These are phyloP conservation scores for Tachysurus fulvidraco DNA, from an alignment of 2,113 vertebrate genomes.

Conservation along the genomic window DNA sequence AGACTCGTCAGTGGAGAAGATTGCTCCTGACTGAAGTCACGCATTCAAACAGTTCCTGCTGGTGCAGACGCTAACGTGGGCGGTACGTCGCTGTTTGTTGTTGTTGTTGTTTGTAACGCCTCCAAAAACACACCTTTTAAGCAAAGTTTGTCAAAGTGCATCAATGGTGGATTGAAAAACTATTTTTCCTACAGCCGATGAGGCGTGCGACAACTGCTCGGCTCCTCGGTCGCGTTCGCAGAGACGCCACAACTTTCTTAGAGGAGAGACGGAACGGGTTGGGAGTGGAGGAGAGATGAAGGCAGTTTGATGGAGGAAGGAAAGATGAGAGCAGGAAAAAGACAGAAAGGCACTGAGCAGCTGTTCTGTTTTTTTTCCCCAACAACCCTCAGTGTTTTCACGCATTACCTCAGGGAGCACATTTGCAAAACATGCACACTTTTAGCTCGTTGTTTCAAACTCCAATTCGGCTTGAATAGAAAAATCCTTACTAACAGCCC, in stretches of 20 bases:
- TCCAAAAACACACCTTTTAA: slow-evolving; percentile 72
- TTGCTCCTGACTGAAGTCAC: slow-evolving; percentile 66
- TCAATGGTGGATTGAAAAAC: slow-evolving; percentile 72
- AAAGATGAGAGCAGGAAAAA: slow-evolving; percentile 51
- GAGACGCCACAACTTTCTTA: slow-evolving; percentile 68
- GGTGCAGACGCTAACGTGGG: slow-evolving; percentile 49
- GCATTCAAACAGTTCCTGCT: slow-evolving; percentile 62
- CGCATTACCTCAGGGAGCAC: slow-evolving; percentile 58
- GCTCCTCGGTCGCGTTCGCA: slow-evolving; percentile 63
- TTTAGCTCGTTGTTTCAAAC: slow-evolving; percentile 51
- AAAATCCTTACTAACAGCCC: slow-evolving; percentile 56
- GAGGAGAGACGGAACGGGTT: background rate
- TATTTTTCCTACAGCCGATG: slow-evolving; percentile 61
- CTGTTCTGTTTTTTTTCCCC: background rate
- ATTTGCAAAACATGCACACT: slow-evolving; percentile 59
- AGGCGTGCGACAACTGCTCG: slow-evolving; percentile 26
- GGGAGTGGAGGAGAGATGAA: slow-evolving; percentile 10
- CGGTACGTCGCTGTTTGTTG: slow-evolving; percentile 50
- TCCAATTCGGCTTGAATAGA: slow-evolving; percentile 55
- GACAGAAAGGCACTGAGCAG: slow-evolving; percentile 41
- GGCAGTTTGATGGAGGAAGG: background rate
- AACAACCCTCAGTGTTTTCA: slow-evolving; percentile 52
- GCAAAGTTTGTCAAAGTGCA: slow-evolving; percentile 80
- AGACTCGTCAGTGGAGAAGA: slow-evolving; percentile 66
- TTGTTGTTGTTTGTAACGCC: slow-evolving; percentile 62